Evolutionary conservation across 1,140 invertebrate species (phyloP), one percentile per base, ranked within the genome.

Genomic region (Sycophaga agraensis): DNA sequence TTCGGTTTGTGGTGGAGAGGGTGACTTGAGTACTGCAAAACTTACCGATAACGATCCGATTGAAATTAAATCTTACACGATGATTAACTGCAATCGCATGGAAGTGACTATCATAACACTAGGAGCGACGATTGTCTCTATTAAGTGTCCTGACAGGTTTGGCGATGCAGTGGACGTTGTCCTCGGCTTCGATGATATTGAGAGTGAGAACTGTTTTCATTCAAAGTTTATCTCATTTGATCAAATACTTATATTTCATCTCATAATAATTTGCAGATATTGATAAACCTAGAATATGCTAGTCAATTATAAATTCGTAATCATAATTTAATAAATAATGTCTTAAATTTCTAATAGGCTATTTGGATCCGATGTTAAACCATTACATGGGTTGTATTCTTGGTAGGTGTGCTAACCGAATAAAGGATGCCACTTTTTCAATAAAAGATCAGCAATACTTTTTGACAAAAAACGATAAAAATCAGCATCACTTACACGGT

Each of bases 391-490:
- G 95, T 3, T 88, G 89, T 0, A 87, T 92, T 2, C 82, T 97
- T 48, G 96, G 96, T 2, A 83, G 95, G 62, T 89, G 92, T 45
- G 91, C 91, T 3, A 96, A 96, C 78, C 82, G 94, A 48, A 93
- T 95, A 63, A 86, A 82, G 1, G 78, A 86, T 59, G 90, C 84
- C 1, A 77, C 74, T 62, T 89, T 94, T 68, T 73, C 50, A 2
- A 80, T 97, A 9, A 86, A 89, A 66, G 88, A 85, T 4, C 75
- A 83, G 63, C 80, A 77, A 5, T 92, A 92, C 72, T 68, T 85
- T 28, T 73, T 97, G 14, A 85, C 84, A 7, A 84, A 85, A 46
- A 97, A 97, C 72, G 82, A 84, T 63, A 86, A 86, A 42, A 83
- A 84, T 11, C 79, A 82, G 37, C 87, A 93, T 72, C 86, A 89